Evolutionary conservation across 1,140 invertebrate species (phyloP), one percentile per base, ranked within the genome.

Genomic region (Ylistrum balloti): DNA sequence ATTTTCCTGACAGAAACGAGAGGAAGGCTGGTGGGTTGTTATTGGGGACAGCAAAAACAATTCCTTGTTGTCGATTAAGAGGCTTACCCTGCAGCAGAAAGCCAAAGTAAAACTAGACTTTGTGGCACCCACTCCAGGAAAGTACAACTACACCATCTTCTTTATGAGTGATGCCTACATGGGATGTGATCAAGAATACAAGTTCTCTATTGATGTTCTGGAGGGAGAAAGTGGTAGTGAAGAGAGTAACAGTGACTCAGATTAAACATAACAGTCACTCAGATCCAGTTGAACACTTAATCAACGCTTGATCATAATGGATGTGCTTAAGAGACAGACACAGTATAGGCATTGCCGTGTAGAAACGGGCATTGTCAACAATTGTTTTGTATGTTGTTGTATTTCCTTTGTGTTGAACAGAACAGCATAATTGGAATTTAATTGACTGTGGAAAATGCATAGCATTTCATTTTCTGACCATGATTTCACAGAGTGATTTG

Each of bases 21-120:
- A 99, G 96, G 99, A 99, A 97, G 99, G 99, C 56, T 99, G 99
- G 99, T 99, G 99, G 99, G 98, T 99, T 9, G 99, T 99, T 28
- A 99, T 99, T 94, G 99, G 99, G 0, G 99, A 99, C 96, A 98
- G 98, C 0, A 98, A 98, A 95, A 97, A 97, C 0, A 99, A 99
- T 96, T 98, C 98, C 0, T 96, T 99, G 22, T 97, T 99, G 0
- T 99, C 99, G 2, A 99, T 99, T 95, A 99, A 99, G 96, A 97
- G 99, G 32, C 96, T 99, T 28, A 99, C 98, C 0, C 96, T 99
- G 0, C 99, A 99, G 93, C 98, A 99, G 94, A 99, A 98, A 93
- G 98, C 99, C 0, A 98, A 98, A 95, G 98, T 99, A 0, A 99
- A 99, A 92, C 96, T 99, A 56, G 99, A 99, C 96, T 99, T 99